Evolutionary conservation across 1,140 invertebrate genomes (phyloP).

Genomic region (Armadillidium nasatum): DNA sequence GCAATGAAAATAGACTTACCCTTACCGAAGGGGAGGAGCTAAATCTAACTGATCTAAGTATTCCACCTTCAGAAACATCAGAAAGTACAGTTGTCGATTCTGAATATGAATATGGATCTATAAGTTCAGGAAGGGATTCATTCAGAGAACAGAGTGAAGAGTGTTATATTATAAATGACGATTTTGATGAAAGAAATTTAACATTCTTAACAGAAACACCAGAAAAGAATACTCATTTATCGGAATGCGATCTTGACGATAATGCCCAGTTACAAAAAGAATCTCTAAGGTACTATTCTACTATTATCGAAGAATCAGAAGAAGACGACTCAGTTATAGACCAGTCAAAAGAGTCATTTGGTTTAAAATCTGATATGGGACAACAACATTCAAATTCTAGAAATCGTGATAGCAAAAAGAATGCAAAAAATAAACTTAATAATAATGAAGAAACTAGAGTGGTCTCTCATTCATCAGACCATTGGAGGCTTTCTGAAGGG

Average conservation of each 20-base stretch:
- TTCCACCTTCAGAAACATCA: constrained; percentile 3
- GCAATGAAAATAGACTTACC: not conserved
- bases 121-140: not conserved
- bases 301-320: not conserved
- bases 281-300: not conserved
- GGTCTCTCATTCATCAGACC: not conserved
- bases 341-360: not conserved
- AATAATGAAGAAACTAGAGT: not conserved
- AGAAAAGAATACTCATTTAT: not conserved
- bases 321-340: not conserved
- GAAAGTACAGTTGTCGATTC: not conserved
- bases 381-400: not conserved
- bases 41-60: not conserved
- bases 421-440: not conserved
- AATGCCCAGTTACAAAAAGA: not conserved
- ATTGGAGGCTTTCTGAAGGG: constrained; percentile 41
- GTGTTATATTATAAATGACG: not conserved
- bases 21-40: not conserved
- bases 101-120: not conserved
- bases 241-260: not conserved
- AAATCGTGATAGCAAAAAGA: not conserved
- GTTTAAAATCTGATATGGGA: not conserved
- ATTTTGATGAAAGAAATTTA: not conserved
- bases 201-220: not conserved
- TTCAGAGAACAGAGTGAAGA: not conserved